These are phyloP conservation scores for Puntigrus tetrazona DNA, from an alignment of 2,113 vertebrate genomes.

Conservation along the genomic window DNA sequence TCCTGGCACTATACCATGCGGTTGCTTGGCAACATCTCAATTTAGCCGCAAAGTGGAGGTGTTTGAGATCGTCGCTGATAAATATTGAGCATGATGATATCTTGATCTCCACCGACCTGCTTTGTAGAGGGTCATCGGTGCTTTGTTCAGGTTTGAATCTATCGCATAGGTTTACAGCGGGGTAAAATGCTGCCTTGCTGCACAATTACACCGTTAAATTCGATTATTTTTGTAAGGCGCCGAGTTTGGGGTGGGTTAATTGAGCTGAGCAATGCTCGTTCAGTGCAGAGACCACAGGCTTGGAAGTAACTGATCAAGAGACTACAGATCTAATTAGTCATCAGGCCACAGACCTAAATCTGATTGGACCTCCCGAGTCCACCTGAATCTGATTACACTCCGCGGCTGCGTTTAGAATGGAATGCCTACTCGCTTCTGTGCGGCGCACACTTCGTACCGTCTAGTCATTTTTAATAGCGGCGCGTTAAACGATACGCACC, in stretches of 20 bases:
- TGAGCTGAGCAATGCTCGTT: constrained; percentile 20
- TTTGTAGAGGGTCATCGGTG: constrained; percentile 13
- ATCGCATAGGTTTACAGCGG: background rate
- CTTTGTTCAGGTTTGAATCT: constrained; percentile 11
- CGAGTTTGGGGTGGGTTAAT: constrained; percentile 11
- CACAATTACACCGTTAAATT: constrained; percentile 40
- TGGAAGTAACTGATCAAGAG: constrained; percentile 31
- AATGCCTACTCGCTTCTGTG: background rate
- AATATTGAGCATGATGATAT: constrained; percentile 49
- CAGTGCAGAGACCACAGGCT: constrained; percentile 34
- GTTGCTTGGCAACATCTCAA: constrained; percentile 63
- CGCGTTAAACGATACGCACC: background rate
- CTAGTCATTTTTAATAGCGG: background rate
- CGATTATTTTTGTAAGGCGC: constrained; percentile 11
- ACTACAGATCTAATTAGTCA: constrained; percentile 23
- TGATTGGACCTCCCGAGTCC: constrained; percentile 20
- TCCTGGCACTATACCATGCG: constrained; percentile 48
- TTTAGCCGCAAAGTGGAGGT: constrained; percentile 54
- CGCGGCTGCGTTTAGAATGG: background rate
- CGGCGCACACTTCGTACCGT: background rate
- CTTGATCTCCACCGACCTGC: constrained; percentile 46
- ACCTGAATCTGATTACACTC: constrained; percentile 21
- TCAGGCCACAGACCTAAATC: constrained; percentile 23
- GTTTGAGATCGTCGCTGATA: constrained; percentile 42
- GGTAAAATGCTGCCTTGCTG: background rate